A percentile compares a stretch with the other conserved stretches of the same genome.
phyloP scores from a whole-genome alignment of 1,140 invertebrate species.

The Dendrolimus punctatus region DNA sequence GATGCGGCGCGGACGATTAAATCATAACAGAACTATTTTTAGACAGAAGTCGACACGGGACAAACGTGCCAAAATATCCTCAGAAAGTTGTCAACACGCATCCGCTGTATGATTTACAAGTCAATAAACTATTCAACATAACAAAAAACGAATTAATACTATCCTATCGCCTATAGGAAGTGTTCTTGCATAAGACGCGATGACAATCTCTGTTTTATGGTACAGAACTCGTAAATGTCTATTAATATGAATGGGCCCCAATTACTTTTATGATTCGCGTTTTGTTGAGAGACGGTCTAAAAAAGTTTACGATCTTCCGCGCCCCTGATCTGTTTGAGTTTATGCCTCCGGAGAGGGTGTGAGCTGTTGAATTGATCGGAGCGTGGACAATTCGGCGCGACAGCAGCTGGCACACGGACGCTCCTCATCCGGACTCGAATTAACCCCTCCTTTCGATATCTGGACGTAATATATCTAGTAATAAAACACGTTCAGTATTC shows the following conservation, averaged over 20 bases:
- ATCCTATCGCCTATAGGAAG: slow-evolving; percentile 40
- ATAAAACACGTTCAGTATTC: neutral
- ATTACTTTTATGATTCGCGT: slow-evolving; percentile 70
- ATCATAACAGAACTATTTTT: too few relatives aligned
- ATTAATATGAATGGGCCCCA: slow-evolving; percentile 71
- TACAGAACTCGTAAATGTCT: slow-evolving; percentile 64
- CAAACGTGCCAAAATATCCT: slow-evolving; percentile 11
- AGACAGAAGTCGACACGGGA: too few relatives aligned
- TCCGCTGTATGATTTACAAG: slow-evolving; percentile 32
- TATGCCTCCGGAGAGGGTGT: slow-evolving; percentile 34
- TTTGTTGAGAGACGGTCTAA: slow-evolving; percentile 58
- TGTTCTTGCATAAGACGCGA: slow-evolving; percentile 48
- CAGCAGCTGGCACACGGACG: slow-evolving; percentile 43
- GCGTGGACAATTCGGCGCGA: slow-evolving; percentile 33
- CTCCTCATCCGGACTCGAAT: slow-evolving; percentile 18
- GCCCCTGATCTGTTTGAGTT: slow-evolving; percentile 51
- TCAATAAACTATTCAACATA: slow-evolving; percentile 40
- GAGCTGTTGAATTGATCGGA: slow-evolving; percentile 24
- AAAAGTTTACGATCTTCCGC: slow-evolving; percentile 62
- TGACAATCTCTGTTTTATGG: slow-evolving; percentile 70
- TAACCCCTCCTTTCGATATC: slow-evolving; percentile 5
- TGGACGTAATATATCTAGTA: neutral
- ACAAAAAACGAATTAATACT: slow-evolving; percentile 50
- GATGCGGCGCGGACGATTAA: slow-evolving; percentile 6
- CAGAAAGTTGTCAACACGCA: slow-evolving; percentile 15